Percentiles rank a stretch among this genome's conserved stretches.
These are phyloP conservation scores for Chelon labrosus DNA, from an alignment of 2,797 vertebrate genomes.

Conservation along the genomic window DNA sequence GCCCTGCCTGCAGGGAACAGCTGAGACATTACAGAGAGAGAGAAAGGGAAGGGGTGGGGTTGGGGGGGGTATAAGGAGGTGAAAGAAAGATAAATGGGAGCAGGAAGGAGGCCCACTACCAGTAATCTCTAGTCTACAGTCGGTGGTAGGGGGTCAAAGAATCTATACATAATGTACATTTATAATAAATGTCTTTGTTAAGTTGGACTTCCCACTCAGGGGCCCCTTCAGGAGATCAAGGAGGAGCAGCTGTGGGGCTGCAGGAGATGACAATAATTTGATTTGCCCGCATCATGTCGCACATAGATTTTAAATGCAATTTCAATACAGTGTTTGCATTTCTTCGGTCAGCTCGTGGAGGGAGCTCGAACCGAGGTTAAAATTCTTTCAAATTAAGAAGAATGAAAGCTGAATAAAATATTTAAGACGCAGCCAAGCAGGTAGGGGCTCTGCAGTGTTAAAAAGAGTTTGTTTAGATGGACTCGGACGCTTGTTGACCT, in stretches of 20 bases:
- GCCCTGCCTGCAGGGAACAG: conserved; percentile 80
- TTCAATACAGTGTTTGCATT: background rate
- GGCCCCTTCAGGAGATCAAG: conserved; percentile 10
- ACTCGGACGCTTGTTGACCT: conserved; percentile 37
- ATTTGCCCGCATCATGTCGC: background rate
- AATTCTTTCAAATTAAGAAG: background rate
- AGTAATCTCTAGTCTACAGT: conserved; percentile 65
- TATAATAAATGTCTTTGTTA: conserved; percentile 41
- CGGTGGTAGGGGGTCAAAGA: conserved; percentile 59
- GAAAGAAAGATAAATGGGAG: conserved; percentile 78
- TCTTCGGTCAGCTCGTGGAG: background rate
- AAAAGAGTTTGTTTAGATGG: conserved; percentile 23
- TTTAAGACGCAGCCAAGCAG: conserved; percentile 10
- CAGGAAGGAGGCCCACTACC: conserved; percentile 75
- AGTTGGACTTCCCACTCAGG: conserved; percentile 21
- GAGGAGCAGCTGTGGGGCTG: conserved; percentile 30
- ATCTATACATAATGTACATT: conserved; percentile 66
- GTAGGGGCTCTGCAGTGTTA: background rate
- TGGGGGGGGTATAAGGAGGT: conserved; percentile 49
- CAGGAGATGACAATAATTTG: conserved; percentile 4
- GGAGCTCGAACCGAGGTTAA: no score
- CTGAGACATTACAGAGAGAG: conserved; percentile 77
- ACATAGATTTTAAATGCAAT: background rate
- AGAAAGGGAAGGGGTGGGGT: conserved; percentile 5
- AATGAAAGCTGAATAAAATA: background rate